Evolutionary conservation across 2,888 invertebrate species (phyloP).

Genomic region (Drosophila seclusa): DNA sequence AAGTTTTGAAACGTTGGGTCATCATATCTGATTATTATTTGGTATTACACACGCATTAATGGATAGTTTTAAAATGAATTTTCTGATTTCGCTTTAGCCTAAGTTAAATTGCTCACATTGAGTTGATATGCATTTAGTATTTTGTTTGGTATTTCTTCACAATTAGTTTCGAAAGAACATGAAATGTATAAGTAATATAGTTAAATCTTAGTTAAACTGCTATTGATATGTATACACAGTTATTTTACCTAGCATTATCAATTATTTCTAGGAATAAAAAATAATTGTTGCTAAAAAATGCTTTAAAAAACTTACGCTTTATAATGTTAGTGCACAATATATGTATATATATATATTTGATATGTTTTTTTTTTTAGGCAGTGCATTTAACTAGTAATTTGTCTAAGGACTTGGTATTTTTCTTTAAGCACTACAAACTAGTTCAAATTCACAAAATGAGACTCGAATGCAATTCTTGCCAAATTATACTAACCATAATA

Average conservation of each 20-base stretch:
- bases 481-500: constrained; percentile 24
- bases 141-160: constrained; percentile 39
- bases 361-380: constrained; percentile 54
- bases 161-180: constrained; percentile 62
- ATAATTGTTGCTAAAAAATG: constrained; percentile 71
- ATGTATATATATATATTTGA: constrained; percentile 9
- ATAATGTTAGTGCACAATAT: constrained; percentile 49
- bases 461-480: constrained; percentile 32
- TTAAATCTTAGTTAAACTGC: constrained; percentile 40
- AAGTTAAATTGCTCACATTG: constrained; percentile 70
- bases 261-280: constrained; percentile 55
- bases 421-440: constrained; percentile 25
- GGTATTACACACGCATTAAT: constrained; percentile 31
- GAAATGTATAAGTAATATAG: constrained; percentile 46
- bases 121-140: constrained; percentile 69
- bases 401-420: constrained; percentile 60
- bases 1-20: constrained; percentile 52
- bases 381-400: constrained; percentile 74
- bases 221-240: constrained; percentile 50
- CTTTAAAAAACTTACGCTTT: constrained; percentile 60
- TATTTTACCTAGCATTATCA: constrained; percentile 27
- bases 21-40: constrained; percentile 24
- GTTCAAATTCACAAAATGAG: constrained; percentile 20
- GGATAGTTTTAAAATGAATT: constrained; percentile 16
- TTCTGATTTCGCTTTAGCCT: constrained; percentile 45